Percentiles rank a stretch among this genome's conserved stretches.
Evolutionary conservation across 2,888 invertebrate species (phyloP).

Genomic region (Pandemis corylana): DNA sequence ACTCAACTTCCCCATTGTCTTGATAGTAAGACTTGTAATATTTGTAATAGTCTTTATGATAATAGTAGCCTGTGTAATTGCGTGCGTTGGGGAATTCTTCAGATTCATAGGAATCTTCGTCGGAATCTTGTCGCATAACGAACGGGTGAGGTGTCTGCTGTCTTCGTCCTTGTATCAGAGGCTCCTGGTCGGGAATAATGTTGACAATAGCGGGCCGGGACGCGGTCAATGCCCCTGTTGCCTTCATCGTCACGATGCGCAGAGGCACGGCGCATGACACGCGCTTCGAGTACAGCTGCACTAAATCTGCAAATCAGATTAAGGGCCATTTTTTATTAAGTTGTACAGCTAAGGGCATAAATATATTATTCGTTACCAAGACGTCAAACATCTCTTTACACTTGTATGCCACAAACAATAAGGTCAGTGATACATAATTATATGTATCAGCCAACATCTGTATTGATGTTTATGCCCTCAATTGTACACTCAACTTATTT

Average conservation of each 20-base stretch:
- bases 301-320: neutral
- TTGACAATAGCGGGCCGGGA: neutral
- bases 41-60: neutral
- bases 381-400: too few relatives aligned
- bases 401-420: too few relatives aligned
- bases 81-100: neutral
- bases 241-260: constrained; percentile 3
- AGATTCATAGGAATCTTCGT: neutral
- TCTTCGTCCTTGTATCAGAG: neutral
- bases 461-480: too few relatives aligned
- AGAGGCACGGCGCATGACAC: constrained; percentile 15
- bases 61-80: neutral
- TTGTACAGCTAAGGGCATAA: too few relatives aligned
- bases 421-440: too few relatives aligned
- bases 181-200: neutral
- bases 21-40: neutral
- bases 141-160: neutral
- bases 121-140: neutral
- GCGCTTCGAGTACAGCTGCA: neutral
- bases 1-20: neutral
- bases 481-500: too few relatives aligned
- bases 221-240: neutral
- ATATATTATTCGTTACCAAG: too few relatives aligned
- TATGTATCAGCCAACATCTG: too few relatives aligned
- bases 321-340: too few relatives aligned